Evolutionary conservation across 2,888 invertebrate species (phyloP).

Genomic region (Sussaba pulchella): DNA sequence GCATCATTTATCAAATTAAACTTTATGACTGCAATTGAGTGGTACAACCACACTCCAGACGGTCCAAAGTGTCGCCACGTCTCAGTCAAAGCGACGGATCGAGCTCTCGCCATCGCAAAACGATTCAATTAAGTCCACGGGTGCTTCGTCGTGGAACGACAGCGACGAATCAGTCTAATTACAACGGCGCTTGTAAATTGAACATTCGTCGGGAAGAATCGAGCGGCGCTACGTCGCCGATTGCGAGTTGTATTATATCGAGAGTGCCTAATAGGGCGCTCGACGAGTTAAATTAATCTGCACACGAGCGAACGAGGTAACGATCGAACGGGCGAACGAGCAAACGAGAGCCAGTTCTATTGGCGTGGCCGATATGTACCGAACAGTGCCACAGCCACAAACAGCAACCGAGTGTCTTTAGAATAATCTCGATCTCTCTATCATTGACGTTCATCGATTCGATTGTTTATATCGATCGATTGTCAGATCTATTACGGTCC

Average conservation of each 20-base stretch:
- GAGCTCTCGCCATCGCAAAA: slow-evolving; percentile 54
- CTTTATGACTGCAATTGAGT: background rate
- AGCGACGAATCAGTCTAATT: slow-evolving; percentile 72
- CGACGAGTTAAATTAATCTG: slow-evolving; percentile 64
- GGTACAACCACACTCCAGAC: slow-evolving; percentile 1
- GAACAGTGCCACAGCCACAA: slow-evolving; percentile 29
- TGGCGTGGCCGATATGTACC: slow-evolving; percentile 48
- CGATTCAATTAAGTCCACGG: slow-evolving; percentile 60
- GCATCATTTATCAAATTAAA: too few species aligned
- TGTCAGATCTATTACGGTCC: slow-evolving; percentile 43
- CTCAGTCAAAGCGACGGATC: slow-evolving; percentile 37
- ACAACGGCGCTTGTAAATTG: slow-evolving; percentile 75
- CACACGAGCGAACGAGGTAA: slow-evolving; percentile 41
- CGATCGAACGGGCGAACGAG: slow-evolving; percentile 46
- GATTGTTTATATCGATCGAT: slow-evolving; percentile 52
- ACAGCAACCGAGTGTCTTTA: slow-evolving; percentile 51
- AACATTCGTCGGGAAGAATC: slow-evolving; percentile 73
- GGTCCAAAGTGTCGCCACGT: background rate
- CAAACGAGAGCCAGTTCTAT: slow-evolving; percentile 43
- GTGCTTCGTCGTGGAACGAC: slow-evolving; percentile 11
- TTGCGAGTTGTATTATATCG: slow-evolving; percentile 26
- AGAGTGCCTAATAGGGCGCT: slow-evolving; percentile 60
- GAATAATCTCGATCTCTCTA: slow-evolving; percentile 59
- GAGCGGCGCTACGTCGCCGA: slow-evolving; percentile 52
- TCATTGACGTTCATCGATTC: slow-evolving; percentile 56